Base-by-base conservation (phyloP, 2,888 invertebrate genomes). In the Callosobruchus maculatus region DNA sequence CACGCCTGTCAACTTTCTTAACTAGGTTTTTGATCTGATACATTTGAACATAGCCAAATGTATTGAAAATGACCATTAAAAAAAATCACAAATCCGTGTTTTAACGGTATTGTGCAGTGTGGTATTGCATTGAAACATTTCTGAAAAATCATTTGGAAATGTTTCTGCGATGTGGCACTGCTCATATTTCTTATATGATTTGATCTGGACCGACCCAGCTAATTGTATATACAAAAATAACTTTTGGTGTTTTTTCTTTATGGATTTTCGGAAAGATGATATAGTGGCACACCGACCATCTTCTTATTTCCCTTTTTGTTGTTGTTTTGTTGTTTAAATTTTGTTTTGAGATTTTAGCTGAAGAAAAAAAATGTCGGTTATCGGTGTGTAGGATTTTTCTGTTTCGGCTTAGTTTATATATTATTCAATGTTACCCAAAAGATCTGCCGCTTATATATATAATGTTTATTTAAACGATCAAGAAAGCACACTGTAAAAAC, bases 121-220 rank as follows among this genome's bases (percentile, higher is more conserved):
- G 77, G 77, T 78, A 78, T 78, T 75, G 76, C 77, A 78, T 78
- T 21, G 77, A 78, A 78, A 77, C 77, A 75, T 77, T 75, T 73
- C 71, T 72, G 74, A 66, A 70, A 70, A 20, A 22, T n/a, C 18
- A 31, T 71, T 68, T 31, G 49, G 49, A 49, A 49, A 78, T 74
- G 76, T 77, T 78, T 78, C 77, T 77, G 78, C 74, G 78, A 78
- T 77, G 72, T 76, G 75, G 74, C 75, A 70, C 66, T 49, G 66
- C 68, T 22, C 69, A 21, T 26, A 73, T 72, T 75, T 75, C 20
- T 70, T 74, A 72, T 69, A 31, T 31, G 74, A 74, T 77, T 71
- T 70, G 74, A 13, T 77, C 76, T 20, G 22, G 70, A 75, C 72
- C 78, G 78, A 76, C 77, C 31, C 49, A 9, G 7, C 20, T 30